Base-by-base conservation (phyloP, 2,113 vertebrate species). In the Mormyrus lacerda region DNA sequence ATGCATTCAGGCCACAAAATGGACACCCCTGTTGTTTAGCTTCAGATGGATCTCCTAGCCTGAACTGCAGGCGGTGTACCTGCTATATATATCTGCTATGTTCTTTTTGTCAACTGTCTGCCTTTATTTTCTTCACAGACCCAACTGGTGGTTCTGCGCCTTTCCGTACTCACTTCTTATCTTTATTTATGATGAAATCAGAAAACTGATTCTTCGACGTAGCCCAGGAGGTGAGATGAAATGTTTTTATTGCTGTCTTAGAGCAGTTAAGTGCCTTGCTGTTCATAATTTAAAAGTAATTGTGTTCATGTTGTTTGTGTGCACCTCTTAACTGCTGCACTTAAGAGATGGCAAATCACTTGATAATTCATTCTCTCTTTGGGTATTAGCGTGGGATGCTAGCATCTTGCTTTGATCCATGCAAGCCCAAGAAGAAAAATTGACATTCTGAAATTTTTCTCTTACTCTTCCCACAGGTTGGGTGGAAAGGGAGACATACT, bases 401-500 rank as follows among this genome's bases (percentile, higher is more conserved):
- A 31, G 27, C 10, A 31, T 69, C n/a, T 31, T 27, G 61, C 6
- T 69, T 4, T 31, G 76, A 44, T 82, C 83, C 61, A 13, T 85
- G 83, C 53, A 17, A 7, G 0, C 85, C 31, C 44, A 53, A 50
- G 85, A 17, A 61, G 42, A 69, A 11, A n/a, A 47, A 65, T 13
- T 87, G 45, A 88, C 31, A 88, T 88, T 51, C 53, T n/a, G 7
- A 21, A 45, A 65, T 17, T 89, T 3, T 88, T 45, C 85, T 55
- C 91, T 91, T 58, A 90, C 31, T 92, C 44, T 92, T 45, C 11
- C 94, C 88, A 0, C 92, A 97, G 97, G 97, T 90, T 97, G 97
- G 97, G 93, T 97, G 94, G 97, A 97, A 90, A 95, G 90, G 58
- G 97, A 97, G 94, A 97, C 97, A 31, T 97, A 97, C 94, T 97